Base-by-base conservation (phyloP, 2,888 invertebrate species). In the Tortrix viridana region DNA sequence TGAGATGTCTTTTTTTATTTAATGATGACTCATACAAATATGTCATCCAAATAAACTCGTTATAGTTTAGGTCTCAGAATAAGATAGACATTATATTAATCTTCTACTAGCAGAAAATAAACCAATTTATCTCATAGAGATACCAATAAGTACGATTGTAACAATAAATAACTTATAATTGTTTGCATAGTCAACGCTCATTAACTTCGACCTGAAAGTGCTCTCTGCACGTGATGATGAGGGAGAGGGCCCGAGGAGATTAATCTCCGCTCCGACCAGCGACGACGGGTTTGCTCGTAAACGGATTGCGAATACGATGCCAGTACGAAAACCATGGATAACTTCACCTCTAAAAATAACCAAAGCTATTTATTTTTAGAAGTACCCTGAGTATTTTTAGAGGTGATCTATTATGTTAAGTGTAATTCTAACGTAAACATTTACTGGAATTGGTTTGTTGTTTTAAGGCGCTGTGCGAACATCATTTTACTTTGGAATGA, bases 151-250 rank as follows among this genome's bases (percentile, higher is more conserved):
- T 52, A n/a, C 41, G 9, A 23, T 14, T 14, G 32, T 32, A 20
- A 61, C 44, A 32, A 54, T 65, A 50, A 53, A 59, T 18, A 65
- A 62, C 65, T 60, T 23, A 70, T 71, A 60, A 66, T 65, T 64
- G 65, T 71, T 70, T 62, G 50, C 62, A 70, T 65, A 69, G 74
- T 69, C 73, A 71, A 69, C 77, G 79, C 74, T 81, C 84, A 79
- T 84, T 84, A 81, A 69, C 64, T 67, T 57, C 71, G 73, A 75
- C 74, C 76, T 78, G 74, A 74, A 73, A 81, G 74, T 71, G 75
- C 73, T 78, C 73, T 74, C 68, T 62, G 63, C 65, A 58, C 65
- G 62, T 67, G 69, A 20, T 56, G 32, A 47, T 57, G 23, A 76
- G 81, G 80, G 77, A 72, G 76, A 74, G 71, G 71, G 75, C 73